These are phyloP conservation scores for Porites divaricata DNA, from an alignment of 92 coral and sea anemone species.

Conservation along the genomic window DNA sequence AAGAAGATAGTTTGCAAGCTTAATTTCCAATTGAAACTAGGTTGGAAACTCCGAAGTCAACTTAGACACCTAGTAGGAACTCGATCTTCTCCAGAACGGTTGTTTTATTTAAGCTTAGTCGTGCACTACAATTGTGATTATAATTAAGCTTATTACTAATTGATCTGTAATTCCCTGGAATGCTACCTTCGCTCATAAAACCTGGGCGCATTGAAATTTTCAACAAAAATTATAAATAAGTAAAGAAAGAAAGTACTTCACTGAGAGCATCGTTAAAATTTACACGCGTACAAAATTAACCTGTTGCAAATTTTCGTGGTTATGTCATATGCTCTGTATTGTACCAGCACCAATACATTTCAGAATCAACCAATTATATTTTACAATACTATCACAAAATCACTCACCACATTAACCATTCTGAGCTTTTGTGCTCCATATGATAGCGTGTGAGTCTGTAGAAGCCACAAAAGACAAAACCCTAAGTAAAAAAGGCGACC, in stretches of 20 bases:
- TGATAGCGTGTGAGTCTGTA: slow-evolving; percentile 9
- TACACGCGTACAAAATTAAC: slow-evolving; percentile 22
- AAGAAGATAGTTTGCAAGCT: too few relatives aligned
- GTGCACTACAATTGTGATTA: too few relatives aligned
- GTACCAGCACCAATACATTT: neutral
- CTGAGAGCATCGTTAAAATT: neutral
- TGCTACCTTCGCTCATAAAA: too few relatives aligned
- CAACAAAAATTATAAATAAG: neutral
- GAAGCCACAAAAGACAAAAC: slow-evolving; percentile 25
- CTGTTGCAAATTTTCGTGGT: neutral
- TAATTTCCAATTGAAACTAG: too few relatives aligned
- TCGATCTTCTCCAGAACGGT: too few relatives aligned
- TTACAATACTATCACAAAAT: neutral
- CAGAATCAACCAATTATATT: neutral
- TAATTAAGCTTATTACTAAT: too few relatives aligned
- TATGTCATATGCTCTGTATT: neutral
- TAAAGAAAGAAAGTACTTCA: neutral
- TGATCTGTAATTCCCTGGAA: too few relatives aligned
- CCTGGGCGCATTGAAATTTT: too few relatives aligned
- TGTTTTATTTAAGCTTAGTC: too few relatives aligned
- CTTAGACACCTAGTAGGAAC: too few relatives aligned
- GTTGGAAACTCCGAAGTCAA: too few relatives aligned
- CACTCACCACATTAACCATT: slow-evolving; percentile 83
- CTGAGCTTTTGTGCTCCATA: slow-evolving; percentile 63
- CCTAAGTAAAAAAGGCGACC: neutral